Conservation (phyloP, 1,140 invertebrate species). For the Marisa cornuarietis region DNA sequence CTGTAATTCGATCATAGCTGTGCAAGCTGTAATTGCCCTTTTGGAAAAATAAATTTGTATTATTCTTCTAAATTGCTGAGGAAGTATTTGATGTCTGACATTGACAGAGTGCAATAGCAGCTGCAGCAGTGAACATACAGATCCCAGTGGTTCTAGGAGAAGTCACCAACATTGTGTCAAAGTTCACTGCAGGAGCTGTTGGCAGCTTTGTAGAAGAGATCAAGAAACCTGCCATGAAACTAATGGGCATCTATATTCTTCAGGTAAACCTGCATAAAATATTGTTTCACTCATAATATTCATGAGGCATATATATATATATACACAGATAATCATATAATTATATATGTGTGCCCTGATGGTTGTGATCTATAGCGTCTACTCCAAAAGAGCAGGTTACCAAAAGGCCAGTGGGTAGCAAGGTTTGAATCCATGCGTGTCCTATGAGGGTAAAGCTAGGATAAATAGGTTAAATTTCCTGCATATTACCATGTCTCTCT, state of each 20-base stretch:
- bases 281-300: not conserved
- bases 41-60: not conserved
- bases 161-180: slow-evolving; percentile 79
- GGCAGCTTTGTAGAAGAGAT: slow-evolving; percentile 72
- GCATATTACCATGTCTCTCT: too few species aligned
- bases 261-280: slow-evolving; percentile 69
- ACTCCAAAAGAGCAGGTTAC: too few species aligned
- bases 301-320: too few species aligned
- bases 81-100: not conserved
- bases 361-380: too few species aligned
- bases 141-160: slow-evolving; percentile 81
- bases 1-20: too few species aligned
- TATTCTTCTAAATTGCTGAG: not conserved
- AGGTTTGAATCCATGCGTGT: too few species aligned
- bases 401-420: too few species aligned
- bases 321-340: too few species aligned
- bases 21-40: not conserved
- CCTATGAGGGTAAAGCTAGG: too few species aligned
- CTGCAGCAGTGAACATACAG: slow-evolving; percentile 83
- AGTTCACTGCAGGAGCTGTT: slow-evolving; percentile 51
- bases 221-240: slow-evolving; percentile 73
- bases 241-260: slow-evolving; percentile 75
- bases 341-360: too few species aligned
- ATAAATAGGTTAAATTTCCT: too few species aligned
- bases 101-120: slow-evolving; percentile 71